phyloP scores from a whole-genome alignment of 2,797 vertebrate genomes.

The Helarctos malayanus region DNA sequence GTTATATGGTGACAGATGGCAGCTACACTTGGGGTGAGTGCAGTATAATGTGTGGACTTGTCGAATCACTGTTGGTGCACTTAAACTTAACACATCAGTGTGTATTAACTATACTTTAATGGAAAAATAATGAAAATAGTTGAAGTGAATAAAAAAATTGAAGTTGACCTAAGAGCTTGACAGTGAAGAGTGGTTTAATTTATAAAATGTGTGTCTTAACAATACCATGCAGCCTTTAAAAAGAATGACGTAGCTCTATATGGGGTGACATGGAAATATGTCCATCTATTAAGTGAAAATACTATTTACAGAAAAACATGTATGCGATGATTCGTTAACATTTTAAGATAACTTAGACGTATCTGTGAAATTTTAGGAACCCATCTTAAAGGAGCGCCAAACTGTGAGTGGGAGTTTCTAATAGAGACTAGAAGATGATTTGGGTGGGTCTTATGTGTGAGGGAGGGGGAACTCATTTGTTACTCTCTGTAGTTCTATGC shows the following conservation, averaged over 20 bases:
- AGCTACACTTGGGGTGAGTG: not conserved
- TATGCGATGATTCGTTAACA: not conserved
- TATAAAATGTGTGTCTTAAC: not conserved
- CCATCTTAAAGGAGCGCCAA: not conserved
- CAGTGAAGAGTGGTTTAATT: not conserved
- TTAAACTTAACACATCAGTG: not conserved
- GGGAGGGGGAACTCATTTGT: not conserved
- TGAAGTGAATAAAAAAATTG: not conserved
- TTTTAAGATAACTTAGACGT: not conserved
- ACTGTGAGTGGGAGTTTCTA: not conserved
- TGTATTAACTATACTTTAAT: not conserved
- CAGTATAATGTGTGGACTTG: not conserved
- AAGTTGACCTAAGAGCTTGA: not conserved
- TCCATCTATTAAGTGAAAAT: not conserved
- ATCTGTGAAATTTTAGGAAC: conserved; percentile 7
- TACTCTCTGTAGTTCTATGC: not conserved
- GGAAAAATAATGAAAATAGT: not conserved
- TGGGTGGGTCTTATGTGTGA: not conserved
- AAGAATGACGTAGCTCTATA: not conserved
- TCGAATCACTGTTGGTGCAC: not conserved
- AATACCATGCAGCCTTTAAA: not conserved
- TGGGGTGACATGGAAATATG: not conserved
- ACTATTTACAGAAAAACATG: not conserved
- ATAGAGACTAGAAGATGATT: not conserved
- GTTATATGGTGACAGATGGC: not conserved